These are phyloP conservation scores for Pterocles gutturalis DNA, from an alignment of 2,113 vertebrate genomes.

Conservation along the genomic window DNA sequence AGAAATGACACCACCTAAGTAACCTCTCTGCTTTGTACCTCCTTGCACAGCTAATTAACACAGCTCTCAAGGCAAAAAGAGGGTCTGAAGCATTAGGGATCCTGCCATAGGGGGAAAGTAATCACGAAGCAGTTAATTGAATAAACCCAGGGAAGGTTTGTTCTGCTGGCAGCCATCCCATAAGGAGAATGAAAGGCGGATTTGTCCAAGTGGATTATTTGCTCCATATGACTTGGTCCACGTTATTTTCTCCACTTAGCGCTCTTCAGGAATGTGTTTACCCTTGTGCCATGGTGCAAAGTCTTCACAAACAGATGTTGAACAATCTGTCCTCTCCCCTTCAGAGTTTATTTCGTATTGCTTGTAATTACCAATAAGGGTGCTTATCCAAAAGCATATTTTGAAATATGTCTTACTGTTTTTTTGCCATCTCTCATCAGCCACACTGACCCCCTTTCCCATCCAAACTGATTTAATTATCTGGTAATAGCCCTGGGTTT, in stretches of 20 bases:
- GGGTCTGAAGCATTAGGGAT: background rate
- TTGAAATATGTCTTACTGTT: background rate
- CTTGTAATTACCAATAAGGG: background rate
- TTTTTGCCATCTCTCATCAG: background rate
- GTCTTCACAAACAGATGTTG: background rate
- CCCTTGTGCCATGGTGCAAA: background rate
- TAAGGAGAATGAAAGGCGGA: background rate
- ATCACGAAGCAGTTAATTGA: slow-evolving; percentile 50
- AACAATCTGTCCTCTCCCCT: background rate
- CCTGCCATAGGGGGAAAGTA: background rate
- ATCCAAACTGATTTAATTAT: background rate
- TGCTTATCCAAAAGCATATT: background rate
- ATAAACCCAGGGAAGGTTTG: background rate
- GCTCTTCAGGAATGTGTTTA: background rate
- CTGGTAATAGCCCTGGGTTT: background rate
- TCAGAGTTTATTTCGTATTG: background rate
- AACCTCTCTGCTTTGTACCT: background rate
- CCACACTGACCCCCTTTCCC: background rate
- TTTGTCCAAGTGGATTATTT: background rate
- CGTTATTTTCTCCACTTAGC: background rate
- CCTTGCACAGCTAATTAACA: slow-evolving; percentile 19
- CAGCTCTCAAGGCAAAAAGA: background rate
- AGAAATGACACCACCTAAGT: background rate
- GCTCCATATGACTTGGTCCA: background rate
- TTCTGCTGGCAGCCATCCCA: background rate